Percentiles rank a stretch among this genome's conserved stretches.
phyloP scores from a whole-genome alignment of 2,113 vertebrate species.

The Nycticorax nycticorax region DNA sequence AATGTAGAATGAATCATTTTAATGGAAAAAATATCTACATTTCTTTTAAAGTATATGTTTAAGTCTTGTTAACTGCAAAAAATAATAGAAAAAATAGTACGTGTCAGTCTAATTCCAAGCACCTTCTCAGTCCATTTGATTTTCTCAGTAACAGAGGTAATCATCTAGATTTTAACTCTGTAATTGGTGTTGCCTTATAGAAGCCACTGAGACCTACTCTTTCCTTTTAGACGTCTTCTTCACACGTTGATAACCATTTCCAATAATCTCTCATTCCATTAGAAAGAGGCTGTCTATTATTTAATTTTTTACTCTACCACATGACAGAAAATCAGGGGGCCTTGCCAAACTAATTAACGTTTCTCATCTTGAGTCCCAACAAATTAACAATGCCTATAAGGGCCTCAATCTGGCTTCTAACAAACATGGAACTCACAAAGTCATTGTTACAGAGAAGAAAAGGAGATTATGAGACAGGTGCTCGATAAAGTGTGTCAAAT shows the following conservation, averaged over 20 bases:
- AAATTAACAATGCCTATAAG: not conserved
- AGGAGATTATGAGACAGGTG: not conserved
- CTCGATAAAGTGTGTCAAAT: not conserved
- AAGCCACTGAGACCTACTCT: not conserved
- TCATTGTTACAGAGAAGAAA: not conserved
- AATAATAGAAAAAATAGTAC: not conserved
- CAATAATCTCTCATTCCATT: not conserved
- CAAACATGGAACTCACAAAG: not conserved
- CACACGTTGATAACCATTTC: not conserved
- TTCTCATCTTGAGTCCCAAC: not conserved
- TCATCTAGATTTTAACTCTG: not conserved
- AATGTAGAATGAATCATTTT: not conserved
- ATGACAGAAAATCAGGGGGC: not conserved
- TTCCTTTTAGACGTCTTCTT: not conserved
- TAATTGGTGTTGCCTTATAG: not conserved
- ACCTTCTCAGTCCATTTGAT: not conserved
- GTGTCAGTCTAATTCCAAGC: not conserved
- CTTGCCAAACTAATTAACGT: not conserved
- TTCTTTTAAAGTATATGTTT: not conserved
- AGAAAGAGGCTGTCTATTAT: not conserved
- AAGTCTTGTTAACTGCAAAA: not conserved
- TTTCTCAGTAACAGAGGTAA: not conserved
- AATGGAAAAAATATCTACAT: not conserved
- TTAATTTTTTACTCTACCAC: not conserved
- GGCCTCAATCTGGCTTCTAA: not conserved